Conservation (phyloP, 2,797 vertebrate species). For the Tachyglossus aculeatus region DNA sequence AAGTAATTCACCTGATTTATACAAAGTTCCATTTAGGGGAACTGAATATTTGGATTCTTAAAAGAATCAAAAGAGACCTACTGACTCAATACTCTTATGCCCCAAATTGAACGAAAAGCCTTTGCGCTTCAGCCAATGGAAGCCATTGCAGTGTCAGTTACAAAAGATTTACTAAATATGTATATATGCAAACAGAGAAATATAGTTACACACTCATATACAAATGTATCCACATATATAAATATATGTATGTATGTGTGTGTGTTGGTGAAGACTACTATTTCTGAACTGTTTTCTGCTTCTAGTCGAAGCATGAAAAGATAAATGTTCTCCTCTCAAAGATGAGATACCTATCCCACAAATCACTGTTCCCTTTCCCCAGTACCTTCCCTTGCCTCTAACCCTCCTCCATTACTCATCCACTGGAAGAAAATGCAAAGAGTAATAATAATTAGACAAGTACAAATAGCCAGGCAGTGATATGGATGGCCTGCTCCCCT, state of each 20-base stretch:
- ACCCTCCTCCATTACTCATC: conserved; percentile 90
- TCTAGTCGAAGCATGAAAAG: conserved; percentile 73
- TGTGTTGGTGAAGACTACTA: no score
- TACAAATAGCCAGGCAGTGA: conserved; percentile 83
- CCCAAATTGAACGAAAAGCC: no score
- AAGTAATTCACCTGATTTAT: no score
- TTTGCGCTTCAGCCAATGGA: no score
- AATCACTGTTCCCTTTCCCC: conserved; percentile 83
- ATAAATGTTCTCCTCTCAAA: conserved; percentile 86
- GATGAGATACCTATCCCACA: conserved; percentile 88
- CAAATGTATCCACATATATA: no score
- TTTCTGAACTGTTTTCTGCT: conserved; percentile 81
- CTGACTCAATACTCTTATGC: no score
- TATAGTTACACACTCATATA: no score
- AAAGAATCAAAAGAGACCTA: no score
- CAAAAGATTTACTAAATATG: background rate
- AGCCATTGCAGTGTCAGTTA: background rate
- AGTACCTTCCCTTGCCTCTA: conserved; percentile 76
- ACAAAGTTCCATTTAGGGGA: no score
- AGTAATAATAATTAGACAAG: conserved; percentile 95
- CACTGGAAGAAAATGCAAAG: conserved; percentile 85
- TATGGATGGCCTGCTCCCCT: conserved; percentile 80
- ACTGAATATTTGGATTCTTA: no score
- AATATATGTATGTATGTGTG: background rate
- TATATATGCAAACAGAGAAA: background rate